Conservation (phyloP, 2,797 vertebrate species). For the Microhierax caerulescens region DNA sequence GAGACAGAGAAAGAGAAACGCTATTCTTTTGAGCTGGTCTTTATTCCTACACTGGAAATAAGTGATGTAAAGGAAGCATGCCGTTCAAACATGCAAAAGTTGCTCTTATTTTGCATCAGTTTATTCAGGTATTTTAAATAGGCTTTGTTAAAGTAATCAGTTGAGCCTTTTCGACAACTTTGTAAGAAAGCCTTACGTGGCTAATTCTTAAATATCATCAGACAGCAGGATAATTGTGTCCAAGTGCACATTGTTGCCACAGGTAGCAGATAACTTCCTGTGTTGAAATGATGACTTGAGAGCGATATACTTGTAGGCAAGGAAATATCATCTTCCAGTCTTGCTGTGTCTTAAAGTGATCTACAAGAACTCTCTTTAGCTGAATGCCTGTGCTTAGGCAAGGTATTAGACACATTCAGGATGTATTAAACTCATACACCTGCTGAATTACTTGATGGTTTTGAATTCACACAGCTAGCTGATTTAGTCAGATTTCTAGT, state of each 20-base stretch:
- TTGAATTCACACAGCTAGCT: background rate
- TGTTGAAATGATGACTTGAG: conserved; percentile 42
- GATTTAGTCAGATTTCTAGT: background rate
- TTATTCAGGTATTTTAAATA: conserved; percentile 5
- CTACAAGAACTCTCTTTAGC: conserved; percentile 28
- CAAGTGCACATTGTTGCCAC: background rate
- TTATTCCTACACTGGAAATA: background rate
- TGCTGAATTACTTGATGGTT: background rate
- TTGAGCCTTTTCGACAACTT: conserved; percentile 10
- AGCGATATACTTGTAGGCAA: conserved; percentile 27
- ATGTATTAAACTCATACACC: background rate
- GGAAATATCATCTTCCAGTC: conserved; percentile 68
- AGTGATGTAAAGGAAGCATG: background rate
- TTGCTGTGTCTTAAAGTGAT: conserved; percentile 34
- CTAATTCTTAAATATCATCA: conserved; percentile 63
- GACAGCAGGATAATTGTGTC: conserved; percentile 68
- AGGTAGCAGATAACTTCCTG: conserved; percentile 66
- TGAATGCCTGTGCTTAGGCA: conserved; percentile 4
- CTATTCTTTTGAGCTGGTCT: background rate
- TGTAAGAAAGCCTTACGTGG: conserved; percentile 16
- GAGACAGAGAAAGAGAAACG: background rate
- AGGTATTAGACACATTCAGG: background rate
- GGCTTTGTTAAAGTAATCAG: background rate
- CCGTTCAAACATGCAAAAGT: background rate
- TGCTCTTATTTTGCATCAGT: background rate